Conservation (phyloP, 2,113 vertebrate species). For the Alethe castanea region DNA sequence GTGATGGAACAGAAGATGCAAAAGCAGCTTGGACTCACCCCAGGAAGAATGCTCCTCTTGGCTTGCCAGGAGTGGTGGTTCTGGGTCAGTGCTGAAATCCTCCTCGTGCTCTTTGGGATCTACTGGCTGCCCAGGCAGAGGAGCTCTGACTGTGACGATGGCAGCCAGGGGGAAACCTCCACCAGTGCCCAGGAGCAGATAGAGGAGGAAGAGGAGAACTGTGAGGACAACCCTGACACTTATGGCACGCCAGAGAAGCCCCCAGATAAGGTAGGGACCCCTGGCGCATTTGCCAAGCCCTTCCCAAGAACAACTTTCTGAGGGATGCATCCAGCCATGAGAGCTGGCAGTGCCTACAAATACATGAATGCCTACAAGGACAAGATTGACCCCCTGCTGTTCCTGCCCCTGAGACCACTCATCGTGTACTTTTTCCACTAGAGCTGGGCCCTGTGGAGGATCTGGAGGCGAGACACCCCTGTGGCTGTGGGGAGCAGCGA, state of each 20-base stretch:
- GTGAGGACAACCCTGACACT: neutral
- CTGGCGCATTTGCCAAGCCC: fast-evolving
- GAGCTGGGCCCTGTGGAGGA: neutral
- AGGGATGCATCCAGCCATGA: neutral
- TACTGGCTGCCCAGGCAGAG: neutral
- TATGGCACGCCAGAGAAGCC: neutral
- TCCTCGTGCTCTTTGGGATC: neutral
- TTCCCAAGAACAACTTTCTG: neutral
- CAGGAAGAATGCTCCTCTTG: neutral
- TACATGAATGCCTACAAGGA: neutral
- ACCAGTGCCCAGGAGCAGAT: neutral
- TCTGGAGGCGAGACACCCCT: neutral
- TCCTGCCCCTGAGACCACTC: neutral
- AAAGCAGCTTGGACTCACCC: neutral
- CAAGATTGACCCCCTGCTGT: neutral
- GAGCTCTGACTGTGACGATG: neutral
- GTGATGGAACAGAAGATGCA: neutral
- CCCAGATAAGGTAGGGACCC: neutral
- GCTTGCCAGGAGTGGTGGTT: neutral
- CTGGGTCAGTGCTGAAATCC: neutral
- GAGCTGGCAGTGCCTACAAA: neutral
- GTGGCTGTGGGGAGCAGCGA: fast-evolving
- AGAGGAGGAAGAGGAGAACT: neutral
- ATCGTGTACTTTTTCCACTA: neutral
- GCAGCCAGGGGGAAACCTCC: neutral